Conservation (phyloP, 2,113 vertebrate species). For the Mus pahari region DNA sequence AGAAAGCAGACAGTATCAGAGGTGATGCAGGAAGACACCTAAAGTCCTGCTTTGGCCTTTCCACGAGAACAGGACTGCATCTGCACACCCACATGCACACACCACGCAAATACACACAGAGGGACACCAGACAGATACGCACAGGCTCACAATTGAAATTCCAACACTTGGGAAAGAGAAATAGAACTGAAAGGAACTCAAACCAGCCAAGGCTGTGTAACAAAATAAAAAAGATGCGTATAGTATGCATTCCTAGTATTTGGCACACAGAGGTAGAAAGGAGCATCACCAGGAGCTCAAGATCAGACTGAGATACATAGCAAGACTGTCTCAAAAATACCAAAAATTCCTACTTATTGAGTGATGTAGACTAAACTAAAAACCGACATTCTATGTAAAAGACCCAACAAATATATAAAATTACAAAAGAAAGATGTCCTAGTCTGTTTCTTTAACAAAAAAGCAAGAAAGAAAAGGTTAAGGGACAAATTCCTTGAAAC, state of each 20-base stretch:
- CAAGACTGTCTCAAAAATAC: background rate
- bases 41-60: background rate
- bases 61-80: background rate
- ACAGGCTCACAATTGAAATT: background rate
- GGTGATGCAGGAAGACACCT: background rate
- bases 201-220: background rate
- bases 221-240: background rate
- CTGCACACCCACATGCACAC: background rate
- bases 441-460: slow-evolving; percentile 33
- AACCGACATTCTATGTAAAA: background rate
- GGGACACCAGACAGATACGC: background rate
- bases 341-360: background rate
- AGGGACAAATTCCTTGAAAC: background rate
- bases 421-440: background rate
- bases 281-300: background rate
- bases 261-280: too few species aligned
- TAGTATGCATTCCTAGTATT: background rate
- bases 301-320: background rate
- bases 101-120: background rate
- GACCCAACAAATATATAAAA: slow-evolving; percentile 1
- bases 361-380: background rate
- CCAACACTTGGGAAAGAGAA: background rate
- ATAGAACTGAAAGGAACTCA: background rate
- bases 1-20: background rate
- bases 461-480: background rate